Evolutionary conservation across 2,888 invertebrate species (phyloP), one percentile per base, ranked within the genome.

Genomic region (Eumacrocentrus americanus): DNA sequence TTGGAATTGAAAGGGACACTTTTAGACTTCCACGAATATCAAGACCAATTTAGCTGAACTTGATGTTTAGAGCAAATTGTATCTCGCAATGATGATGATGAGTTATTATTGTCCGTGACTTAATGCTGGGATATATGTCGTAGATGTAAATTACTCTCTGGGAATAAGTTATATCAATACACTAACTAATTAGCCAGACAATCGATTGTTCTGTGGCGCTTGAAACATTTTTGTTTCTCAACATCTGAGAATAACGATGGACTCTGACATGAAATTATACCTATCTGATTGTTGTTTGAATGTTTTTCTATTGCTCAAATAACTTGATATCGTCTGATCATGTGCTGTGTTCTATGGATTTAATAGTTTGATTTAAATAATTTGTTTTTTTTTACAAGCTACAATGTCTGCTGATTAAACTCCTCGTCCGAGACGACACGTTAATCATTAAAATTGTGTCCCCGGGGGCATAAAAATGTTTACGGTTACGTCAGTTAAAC

Each of bases 401-500:
- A n/a, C n/a, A n/a, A n/a, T n/a, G n/a, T n/a, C n/a, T n/a, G n/a
- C n/a, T n/a, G n/a, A n/a, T n/a, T n/a, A n/a, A n/a, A n/a, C n/a
- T n/a, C n/a, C 42, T 18, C 11, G 7, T 1, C 3, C 18, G 42
- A 9, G 18, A 7, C 18, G 16, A 20, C 18, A 18, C 18, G n/a
- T 42, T 42, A 20, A 3, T 20, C 20, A 16, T 42, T 2, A 42
- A 16, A 42, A 4, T 42, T n/a, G 20, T 42, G 3, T 7, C 2
- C 25, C 16, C 20, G 11, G 16, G 34, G 22, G 14, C 42, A 51
- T 42, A 9, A 20, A 16, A n/a, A 38, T 76, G 76, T 76, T 76
- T 76, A 76, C 74, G 70, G 75, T 76, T 76, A 74, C 75, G 71
- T 74, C 72, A 73, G 66, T 60, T 56, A 47, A 34, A 53, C 44